phyloP scores from a whole-genome alignment of 2,797 vertebrate species.

The Poeciliopsis presidionis region DNA sequence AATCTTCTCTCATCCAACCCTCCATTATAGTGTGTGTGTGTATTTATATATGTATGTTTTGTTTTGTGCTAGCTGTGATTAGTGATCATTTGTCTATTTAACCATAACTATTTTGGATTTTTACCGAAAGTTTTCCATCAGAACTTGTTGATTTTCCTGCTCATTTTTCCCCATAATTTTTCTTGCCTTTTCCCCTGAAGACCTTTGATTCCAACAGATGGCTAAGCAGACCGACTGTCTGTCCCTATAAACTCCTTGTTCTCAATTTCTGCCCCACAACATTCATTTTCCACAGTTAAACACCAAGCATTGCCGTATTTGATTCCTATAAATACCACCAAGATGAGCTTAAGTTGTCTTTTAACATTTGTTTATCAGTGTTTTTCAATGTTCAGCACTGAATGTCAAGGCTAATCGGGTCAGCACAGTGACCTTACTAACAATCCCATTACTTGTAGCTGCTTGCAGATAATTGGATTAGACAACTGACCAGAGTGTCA shows the following conservation, averaged over 20 bases:
- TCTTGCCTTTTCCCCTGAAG: background rate
- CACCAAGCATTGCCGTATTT: background rate
- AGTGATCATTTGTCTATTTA: background rate
- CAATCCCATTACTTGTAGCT: slow-evolving; percentile 63
- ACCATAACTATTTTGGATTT: background rate
- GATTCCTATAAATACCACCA: background rate
- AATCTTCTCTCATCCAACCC: background rate
- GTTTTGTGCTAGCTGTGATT: background rate
- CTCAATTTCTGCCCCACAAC: slow-evolving; percentile 2
- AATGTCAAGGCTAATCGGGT: slow-evolving; percentile 19
- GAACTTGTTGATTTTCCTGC: background rate
- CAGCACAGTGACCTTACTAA: slow-evolving; percentile 28
- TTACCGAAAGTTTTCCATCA: background rate
- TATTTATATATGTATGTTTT: too few species aligned
- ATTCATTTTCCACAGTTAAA: background rate
- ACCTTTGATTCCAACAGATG: slow-evolving; percentile 34
- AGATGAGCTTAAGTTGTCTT: background rate
- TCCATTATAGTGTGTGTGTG: too few species aligned
- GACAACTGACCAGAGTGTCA: slow-evolving; percentile 47
- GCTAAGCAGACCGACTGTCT: slow-evolving; percentile 19
- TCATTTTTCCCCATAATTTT: background rate
- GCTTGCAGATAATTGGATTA: slow-evolving; percentile 64
- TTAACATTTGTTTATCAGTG: slow-evolving; percentile 22
- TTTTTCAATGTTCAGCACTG: slow-evolving; percentile 17
- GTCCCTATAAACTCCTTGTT: background rate